Evolutionary conservation across 2,113 vertebrate genomes (phyloP), one percentile per base, ranked within the genome.

Genomic region (Butorides virescens): DNA sequence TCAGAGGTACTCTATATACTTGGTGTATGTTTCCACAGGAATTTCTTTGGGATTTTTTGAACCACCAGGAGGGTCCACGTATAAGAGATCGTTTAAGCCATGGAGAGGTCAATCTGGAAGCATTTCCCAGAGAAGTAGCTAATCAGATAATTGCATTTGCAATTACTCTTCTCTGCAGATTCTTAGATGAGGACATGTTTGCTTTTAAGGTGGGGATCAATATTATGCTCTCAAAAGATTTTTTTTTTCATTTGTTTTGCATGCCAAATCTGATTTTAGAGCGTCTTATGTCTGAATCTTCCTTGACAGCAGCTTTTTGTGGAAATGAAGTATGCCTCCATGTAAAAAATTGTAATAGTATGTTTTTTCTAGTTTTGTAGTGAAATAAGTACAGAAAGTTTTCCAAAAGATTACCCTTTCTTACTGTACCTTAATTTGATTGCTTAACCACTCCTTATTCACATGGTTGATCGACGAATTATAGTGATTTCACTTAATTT

Each of bases 1-100:
- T 91, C 47, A 89, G 49, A 80, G 22, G 8, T 66, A 73, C 36
- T 95, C 7, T 74, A 0, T 55, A 30, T 5, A 12, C 5, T 56
- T 79, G 27, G 3, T 76, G 5, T 81, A 7, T 86, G 25, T 94
- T 94, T 86, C 85, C 79, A 76, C 86, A 98, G 98, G 98, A 98
- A 52, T 98, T 98, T 88, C 97, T 98, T 44, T 98, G 98, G 98
- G 98, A 98, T 94, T 93, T 98, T 76, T 96, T 98, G 96, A 98
- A 97, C 86, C 96, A 98, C 70, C 98, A 98, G 92, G 98, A 98
- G 39, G 98, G 98, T 23, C 98, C 98, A 30, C 98, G 98, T 9
- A 3, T 98, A 52, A 97, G 98, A 83, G 98, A 98, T 70, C 98
- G 11, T 58, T 93, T 98, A 88, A 98, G 98, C 95, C 98, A 98